phyloP scores from a whole-genome alignment of 2,113 vertebrate genomes.

The Ardeotis arabs region DNA sequence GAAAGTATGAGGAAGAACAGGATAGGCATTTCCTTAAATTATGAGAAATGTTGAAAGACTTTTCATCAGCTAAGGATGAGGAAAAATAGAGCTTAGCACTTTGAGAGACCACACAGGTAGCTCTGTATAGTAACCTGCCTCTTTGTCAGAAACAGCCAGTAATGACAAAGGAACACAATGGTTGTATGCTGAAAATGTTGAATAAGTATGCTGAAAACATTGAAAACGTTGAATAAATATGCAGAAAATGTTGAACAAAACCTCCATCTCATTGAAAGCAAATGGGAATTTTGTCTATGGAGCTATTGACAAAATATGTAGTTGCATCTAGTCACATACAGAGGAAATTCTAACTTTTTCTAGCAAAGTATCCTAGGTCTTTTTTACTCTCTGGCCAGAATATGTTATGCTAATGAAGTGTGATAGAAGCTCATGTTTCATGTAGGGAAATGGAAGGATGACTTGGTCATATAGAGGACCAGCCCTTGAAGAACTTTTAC shows the following conservation, averaged over 20 bases:
- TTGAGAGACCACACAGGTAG: conserved; percentile 26
- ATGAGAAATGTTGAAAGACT: conserved; percentile 31
- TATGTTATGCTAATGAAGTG: not conserved
- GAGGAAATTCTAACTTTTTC: not conserved
- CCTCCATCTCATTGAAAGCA: not conserved
- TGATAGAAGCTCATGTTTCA: not conserved
- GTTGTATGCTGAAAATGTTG: not conserved
- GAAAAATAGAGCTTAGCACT: not conserved
- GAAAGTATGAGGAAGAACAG: conserved; percentile 11
- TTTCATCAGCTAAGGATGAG: conserved; percentile 3
- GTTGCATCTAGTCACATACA: not conserved
- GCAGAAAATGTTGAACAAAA: not conserved
- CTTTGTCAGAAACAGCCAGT: not conserved
- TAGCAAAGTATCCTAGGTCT: not conserved
- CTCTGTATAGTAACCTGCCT: not conserved
- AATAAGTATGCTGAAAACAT: not conserved
- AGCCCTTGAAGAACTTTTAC: not conserved
- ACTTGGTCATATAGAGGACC: not conserved
- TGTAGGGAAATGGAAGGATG: not conserved
- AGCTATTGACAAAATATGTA: not conserved
- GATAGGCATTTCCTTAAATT: conserved; percentile 11
- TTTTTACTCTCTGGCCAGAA: not conserved
- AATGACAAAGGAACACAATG: not conserved
- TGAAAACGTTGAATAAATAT: not conserved
- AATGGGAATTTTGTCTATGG: not conserved